Evolutionary conservation across 1,140 invertebrate species (phyloP), one percentile per base, ranked within the genome.

Genomic region (Drosophila bifasciata): DNA sequence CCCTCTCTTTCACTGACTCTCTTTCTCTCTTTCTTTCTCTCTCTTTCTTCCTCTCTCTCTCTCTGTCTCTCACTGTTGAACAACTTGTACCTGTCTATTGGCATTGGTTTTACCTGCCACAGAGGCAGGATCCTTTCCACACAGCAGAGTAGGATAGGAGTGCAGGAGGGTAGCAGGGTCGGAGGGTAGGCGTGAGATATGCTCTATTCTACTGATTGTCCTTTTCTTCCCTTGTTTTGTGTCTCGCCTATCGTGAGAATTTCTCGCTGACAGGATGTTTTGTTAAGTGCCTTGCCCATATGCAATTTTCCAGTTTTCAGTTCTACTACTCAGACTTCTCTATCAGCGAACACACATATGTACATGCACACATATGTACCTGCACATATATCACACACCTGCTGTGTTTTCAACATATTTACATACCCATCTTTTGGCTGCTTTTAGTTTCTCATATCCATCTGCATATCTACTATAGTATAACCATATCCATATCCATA

Each of bases 361-460:
- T 68, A 19, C 19, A 19, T 2, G 4, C 63, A 69, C 66, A 69
- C 66, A n/a, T n/a, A n/a, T n/a, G n/a, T n/a, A 69, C 66, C 66
- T 68, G 66, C 66, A 43, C n/a, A n/a, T n/a, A n/a, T n/a, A n/a
- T n/a, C n/a, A n/a, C n/a, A n/a, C 56, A 50, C 15, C 32, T 32
- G n/a, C n/a, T n/a, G n/a, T n/a, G n/a, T 68, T 67, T 67, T 39
- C 46, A 13, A 51, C 44, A 60, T 46, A 23, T 53, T 55, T 68
- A 7, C 5, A 25, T 7, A 23, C 61, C 66, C 66, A 68, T 50
- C 17, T 50, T 32, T 55, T 45, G 53, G 36, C 61, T 21, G 40
- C 8, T 53, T 55, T 44, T 55, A 16, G 28, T 44, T 55, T 57
- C 44, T 23, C 59, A 62, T 62, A 56, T 62, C 11, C 25, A 40